Conservation (phyloP, 92 coral and sea anemone species). For the Parazoanthus darwini region DNA sequence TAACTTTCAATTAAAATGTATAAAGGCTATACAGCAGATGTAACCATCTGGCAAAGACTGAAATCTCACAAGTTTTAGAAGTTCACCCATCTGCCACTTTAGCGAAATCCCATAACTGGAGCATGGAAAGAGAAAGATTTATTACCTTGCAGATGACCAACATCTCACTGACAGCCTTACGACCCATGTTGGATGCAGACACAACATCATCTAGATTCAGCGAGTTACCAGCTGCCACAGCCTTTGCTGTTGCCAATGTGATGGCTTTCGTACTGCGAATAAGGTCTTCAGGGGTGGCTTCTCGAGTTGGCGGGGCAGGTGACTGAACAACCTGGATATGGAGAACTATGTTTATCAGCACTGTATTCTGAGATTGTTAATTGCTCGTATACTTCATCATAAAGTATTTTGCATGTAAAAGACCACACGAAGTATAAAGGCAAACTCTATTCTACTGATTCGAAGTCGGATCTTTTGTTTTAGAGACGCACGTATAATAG, state of each 20-base stretch:
- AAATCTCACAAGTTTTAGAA: neutral
- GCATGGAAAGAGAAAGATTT: neutral
- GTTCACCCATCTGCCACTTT: neutral
- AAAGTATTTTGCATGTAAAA: too few species aligned
- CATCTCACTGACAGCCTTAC: constrained; percentile 94
- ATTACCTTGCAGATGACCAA: constrained; percentile 90
- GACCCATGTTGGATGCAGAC: constrained; percentile 95
- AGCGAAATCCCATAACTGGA: neutral
- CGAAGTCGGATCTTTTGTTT: too few species aligned
- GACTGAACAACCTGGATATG: constrained; percentile 69
- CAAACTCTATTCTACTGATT: too few species aligned
- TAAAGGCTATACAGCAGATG: neutral
- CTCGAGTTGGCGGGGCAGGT: constrained; percentile 74
- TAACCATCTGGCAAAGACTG: neutral
- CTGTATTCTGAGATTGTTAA: neutral
- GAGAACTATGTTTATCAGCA: neutral
- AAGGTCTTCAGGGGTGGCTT: constrained; percentile 96
- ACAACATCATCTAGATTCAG: constrained; percentile 94
- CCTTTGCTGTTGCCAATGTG: constrained; percentile 99
- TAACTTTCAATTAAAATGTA: too few species aligned
- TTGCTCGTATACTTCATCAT: too few species aligned
- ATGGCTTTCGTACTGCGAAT: constrained; percentile 90
- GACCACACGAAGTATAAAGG: too few species aligned
- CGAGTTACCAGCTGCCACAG: constrained; percentile 98
- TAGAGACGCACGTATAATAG: too few species aligned